These are phyloP conservation scores for Platycnemis pennipes DNA, from an alignment of 2,888 invertebrate genomes.

Conservation along the genomic window DNA sequence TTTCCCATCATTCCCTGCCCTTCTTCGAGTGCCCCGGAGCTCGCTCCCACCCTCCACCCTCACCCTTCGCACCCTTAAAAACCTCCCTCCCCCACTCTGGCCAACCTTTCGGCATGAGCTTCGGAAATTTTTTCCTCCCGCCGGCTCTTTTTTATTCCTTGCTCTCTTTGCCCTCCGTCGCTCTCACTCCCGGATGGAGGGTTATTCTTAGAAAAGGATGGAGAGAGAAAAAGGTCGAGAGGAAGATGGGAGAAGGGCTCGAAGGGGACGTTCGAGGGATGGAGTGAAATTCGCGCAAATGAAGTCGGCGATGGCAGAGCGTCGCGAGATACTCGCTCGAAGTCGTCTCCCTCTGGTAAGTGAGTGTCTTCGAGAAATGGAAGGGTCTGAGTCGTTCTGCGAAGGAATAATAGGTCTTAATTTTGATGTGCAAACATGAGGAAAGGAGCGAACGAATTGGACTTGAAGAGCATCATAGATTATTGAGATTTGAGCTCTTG, in stretches of 20 bases:
- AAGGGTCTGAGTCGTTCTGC: not conserved
- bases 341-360: not conserved
- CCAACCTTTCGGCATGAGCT: not conserved
- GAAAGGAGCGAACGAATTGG: not conserved
- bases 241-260: not conserved
- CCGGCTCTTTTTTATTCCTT: not conserved
- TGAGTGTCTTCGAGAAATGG: not conserved
- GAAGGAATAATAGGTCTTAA: not conserved
- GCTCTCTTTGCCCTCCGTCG: not conserved
- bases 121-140: not conserved
- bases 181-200: not conserved
- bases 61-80: not conserved
- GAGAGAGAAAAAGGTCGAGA: not conserved
- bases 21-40: too few species aligned
- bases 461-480: too few species aligned
- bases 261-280: not conserved
- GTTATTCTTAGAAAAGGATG: not conserved
- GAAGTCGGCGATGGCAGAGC: slow-evolving; percentile 23
- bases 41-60: not conserved
- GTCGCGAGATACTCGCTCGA: slow-evolving; percentile 37
- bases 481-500: too few species aligned
- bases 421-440: not conserved
- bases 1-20: not conserved
- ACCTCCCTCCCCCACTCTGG: not conserved
- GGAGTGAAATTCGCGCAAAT: slow-evolving; percentile 49